phyloP scores from a whole-genome alignment of 2,797 vertebrate species.

The Chrosomus eos region DNA sequence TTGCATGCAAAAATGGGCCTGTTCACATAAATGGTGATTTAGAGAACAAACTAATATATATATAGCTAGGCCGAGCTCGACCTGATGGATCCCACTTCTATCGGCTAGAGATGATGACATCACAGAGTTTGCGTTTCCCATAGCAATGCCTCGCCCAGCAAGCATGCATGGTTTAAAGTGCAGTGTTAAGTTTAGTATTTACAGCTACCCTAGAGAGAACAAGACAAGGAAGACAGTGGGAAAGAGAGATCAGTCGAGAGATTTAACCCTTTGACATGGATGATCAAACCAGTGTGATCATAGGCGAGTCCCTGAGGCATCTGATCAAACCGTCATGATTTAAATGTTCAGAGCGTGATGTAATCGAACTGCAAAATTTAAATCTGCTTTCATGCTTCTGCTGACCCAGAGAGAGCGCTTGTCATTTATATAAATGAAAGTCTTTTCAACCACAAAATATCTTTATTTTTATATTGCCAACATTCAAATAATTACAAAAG shows the following conservation, averaged over 20 bases:
- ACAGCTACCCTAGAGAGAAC: not conserved
- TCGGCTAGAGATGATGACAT: constrained; percentile 8
- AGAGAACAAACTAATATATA: constrained; percentile 1
- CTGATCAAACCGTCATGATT: constrained; percentile 1
- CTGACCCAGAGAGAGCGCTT: not conserved
- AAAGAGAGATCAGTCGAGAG: not conserved
- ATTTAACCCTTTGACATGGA: constrained; percentile 25
- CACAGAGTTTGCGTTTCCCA: not conserved
- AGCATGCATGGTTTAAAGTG: constrained; percentile 44
- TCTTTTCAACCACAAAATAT: not conserved
- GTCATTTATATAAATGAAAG: not conserved
- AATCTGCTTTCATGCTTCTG: not conserved
- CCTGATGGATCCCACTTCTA: not conserved
- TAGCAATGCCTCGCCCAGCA: constrained; percentile 52
- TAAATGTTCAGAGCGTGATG: not conserved
- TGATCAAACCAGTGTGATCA: not conserved
- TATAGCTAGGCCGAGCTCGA: not conserved
- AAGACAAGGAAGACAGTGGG: not conserved
- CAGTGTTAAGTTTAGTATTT: not conserved
- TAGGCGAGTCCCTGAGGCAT: not conserved
- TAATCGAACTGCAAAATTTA: constrained; percentile 12
- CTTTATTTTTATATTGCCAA: not conserved
- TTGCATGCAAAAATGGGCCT: constrained; percentile 39
- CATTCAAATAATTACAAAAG: not conserved
- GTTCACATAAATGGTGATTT: constrained; percentile 48